Conservation (phyloP, 2,888 invertebrate genomes). For the Dicyrtomina minuta region DNA sequence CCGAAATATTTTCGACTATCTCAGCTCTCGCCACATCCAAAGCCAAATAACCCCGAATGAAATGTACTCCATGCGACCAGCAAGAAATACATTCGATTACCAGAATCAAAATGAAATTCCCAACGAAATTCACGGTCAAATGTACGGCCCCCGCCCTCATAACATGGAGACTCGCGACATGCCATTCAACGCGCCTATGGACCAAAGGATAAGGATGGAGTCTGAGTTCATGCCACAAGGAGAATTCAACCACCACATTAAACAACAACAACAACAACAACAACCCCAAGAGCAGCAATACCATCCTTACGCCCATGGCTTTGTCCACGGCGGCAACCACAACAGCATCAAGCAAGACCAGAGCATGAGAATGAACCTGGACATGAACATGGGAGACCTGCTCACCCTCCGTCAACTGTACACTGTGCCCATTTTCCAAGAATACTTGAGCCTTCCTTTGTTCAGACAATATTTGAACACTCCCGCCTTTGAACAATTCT, state of each 20-base stretch:
- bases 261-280: not conserved
- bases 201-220: no score
- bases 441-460: conserved; percentile 24
- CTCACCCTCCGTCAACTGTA: conserved; percentile 19
- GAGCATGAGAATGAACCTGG: not conserved
- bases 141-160: no score
- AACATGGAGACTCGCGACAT: no score
- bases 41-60: no score
- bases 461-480: conserved; percentile 23
- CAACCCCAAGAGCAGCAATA: not conserved
- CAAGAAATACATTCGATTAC: no score
- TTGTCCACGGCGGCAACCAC: no score
- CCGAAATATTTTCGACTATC: not conserved
- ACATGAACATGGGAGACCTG: not conserved
- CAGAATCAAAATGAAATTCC: no score
- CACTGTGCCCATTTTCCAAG: conserved; percentile 24
- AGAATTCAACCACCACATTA: not conserved
- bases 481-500: conserved; percentile 30
- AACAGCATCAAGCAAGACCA: not conserved
- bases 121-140: no score
- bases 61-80: no score
- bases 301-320: no score
- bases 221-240: not conserved
- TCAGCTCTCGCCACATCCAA: conserved; percentile 9
- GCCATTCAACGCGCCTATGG: no score